phyloP scores from a whole-genome alignment of 2,113 vertebrate species.

The Nesospiza acunhae region DNA sequence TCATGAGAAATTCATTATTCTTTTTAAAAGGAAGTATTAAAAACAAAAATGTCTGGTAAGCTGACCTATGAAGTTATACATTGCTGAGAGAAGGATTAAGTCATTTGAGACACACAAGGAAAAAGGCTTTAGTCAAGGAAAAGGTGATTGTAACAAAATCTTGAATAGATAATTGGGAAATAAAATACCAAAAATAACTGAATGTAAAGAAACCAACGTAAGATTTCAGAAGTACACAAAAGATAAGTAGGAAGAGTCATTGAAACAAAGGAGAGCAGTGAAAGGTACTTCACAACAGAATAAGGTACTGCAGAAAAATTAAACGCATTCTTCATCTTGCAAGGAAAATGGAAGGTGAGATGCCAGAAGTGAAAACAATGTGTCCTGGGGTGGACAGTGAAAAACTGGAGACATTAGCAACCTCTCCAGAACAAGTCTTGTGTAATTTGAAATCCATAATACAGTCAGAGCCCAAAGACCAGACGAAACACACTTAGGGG shows the following conservation, averaged over 20 bases:
- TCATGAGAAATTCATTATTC: not conserved
- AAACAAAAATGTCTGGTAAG: not conserved
- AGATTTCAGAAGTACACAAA: not conserved
- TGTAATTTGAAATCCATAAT: conserved; percentile 50
- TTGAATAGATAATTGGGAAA: not conserved
- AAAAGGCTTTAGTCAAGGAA: not conserved
- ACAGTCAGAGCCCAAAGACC: not conserved
- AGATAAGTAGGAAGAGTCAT: not conserved
- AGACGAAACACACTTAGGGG: not conserved
- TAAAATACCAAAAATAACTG: not conserved
- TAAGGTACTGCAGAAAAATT: not conserved
- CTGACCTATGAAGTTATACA: not conserved
- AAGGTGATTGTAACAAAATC: not conserved
- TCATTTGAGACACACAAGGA: not conserved
- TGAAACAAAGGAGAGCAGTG: not conserved
- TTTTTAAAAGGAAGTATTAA: not conserved
- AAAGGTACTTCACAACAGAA: not conserved
- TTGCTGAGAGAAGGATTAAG: not conserved
- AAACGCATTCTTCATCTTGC: not conserved
- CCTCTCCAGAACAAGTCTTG: not conserved
- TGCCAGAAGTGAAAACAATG: not conserved
- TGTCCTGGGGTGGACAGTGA: not conserved
- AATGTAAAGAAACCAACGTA: not conserved
- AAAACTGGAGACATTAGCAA: conserved; percentile 23
- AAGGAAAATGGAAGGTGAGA: not conserved